Conservation (phyloP, 2,113 vertebrate genomes). For the Benitochromis conjunctus region DNA sequence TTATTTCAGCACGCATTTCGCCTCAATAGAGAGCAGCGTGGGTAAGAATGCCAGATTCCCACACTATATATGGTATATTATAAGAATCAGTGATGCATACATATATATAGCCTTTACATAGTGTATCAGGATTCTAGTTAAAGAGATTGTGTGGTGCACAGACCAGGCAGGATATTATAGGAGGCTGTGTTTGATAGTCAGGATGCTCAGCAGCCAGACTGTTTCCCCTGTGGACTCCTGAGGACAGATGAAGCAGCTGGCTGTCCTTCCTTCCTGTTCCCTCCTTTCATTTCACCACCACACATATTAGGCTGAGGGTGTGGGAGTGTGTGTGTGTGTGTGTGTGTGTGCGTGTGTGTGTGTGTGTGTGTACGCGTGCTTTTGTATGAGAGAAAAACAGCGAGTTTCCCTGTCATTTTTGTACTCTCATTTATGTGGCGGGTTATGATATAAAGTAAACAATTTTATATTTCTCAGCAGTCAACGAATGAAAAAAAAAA, state of each 20-base stretch:
- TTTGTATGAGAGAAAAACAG: not conserved
- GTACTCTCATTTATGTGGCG: not conserved
- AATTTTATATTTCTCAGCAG: not conserved
- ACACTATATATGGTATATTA: not conserved
- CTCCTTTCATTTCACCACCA: slow-evolving; percentile 65
- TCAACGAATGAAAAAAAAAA: not conserved
- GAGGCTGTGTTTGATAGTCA: slow-evolving; percentile 60
- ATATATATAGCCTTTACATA: not conserved
- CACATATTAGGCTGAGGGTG: slow-evolving; percentile 28
- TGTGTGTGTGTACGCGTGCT: not conserved
- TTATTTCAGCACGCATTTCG: not conserved
- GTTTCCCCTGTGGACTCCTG: slow-evolving; percentile 62
- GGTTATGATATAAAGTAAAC: not conserved
- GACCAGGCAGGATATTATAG: slow-evolving; percentile 56
- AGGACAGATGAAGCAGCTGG: slow-evolving; percentile 70
- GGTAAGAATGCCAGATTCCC: not conserved
- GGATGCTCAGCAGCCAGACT: slow-evolving; percentile 63
- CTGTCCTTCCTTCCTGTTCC: slow-evolving; percentile 67
- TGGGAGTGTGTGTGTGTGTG: not conserved
- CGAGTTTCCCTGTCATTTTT: not conserved
- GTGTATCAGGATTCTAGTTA: not conserved
- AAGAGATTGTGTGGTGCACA: slow-evolving; percentile 8
- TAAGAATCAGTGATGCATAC: not conserved
- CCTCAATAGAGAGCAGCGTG: rapidly evolving
- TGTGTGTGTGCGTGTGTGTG: not conserved